phyloP scores from a whole-genome alignment of 92 coral and sea anemone species.

The Umimayanthus kanabou region DNA sequence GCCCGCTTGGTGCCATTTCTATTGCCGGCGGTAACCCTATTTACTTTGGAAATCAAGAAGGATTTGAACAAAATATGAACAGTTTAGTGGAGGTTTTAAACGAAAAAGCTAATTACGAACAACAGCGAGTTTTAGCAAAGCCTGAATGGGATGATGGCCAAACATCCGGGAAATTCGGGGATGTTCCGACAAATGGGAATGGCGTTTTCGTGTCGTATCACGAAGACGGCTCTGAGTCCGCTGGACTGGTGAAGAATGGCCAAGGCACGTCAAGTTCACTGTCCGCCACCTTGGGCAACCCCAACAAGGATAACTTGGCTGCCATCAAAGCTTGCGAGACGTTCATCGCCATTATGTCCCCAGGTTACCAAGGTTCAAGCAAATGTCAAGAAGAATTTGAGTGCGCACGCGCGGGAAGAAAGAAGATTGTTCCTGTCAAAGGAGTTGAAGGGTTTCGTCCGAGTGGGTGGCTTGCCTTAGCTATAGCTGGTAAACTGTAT shows the following conservation, averaged over 20 bases:
- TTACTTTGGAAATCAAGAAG: constrained; percentile 25
- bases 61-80: constrained; percentile 37
- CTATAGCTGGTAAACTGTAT: constrained; percentile 78
- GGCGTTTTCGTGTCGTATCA: constrained; percentile 67
- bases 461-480: constrained; percentile 73
- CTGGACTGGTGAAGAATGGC: constrained; percentile 54
- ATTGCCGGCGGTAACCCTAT: constrained; percentile 60
- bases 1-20: constrained; percentile 74
- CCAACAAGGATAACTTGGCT: constrained; percentile 39
- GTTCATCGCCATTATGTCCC: constrained; percentile 68
- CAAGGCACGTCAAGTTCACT: constrained; percentile 55
- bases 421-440: constrained; percentile 74
- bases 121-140: constrained; percentile 34
- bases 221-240: constrained; percentile 59
- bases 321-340: constrained; percentile 64
- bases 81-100: constrained; percentile 37
- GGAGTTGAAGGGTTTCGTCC: constrained; percentile 69
- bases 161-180: constrained; percentile 38
- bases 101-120: constrained; percentile 39
- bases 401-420: constrained; percentile 61
- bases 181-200: constrained; percentile 45
- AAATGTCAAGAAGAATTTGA: constrained; percentile 71
- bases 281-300: constrained; percentile 54
- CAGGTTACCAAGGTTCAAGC: constrained; percentile 60
- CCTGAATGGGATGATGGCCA: constrained; percentile 31